Evolutionary conservation across 2,797 vertebrate genomes (phyloP), one percentile per base, ranked within the genome.

Genomic region (Macrochelys suwanniensis): DNA sequence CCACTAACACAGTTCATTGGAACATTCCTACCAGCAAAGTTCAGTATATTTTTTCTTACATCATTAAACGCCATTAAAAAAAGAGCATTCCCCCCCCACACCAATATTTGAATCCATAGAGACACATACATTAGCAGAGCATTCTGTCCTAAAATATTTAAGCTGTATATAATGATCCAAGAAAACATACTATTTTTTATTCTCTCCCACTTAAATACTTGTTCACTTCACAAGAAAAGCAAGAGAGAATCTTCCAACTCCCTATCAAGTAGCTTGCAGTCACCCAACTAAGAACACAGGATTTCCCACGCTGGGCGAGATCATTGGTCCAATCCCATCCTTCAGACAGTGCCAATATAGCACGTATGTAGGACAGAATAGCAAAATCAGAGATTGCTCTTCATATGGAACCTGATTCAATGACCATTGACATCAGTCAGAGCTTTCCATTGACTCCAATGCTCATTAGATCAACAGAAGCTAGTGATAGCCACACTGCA

Each of bases 311-410:
- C 28, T 85, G 83, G 88, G 84, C 77, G 80, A 83, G 50, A 16
- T n/a, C 42, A 42, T 7, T 77, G 84, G 80, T 80, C 77, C 71
- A 84, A 77, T 89, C 84, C 45, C 0, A 2, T 88, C 87, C 68
- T 61, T 88, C 82, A 80, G 57, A 47, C 53, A 83, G 54, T 91
- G 86, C 86, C 90, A n/a, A 3, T 31, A 7, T 65, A 50, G 90
- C 82, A 81, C 45, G 89, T 79, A 10, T 2, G 53, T 5, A 65
- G 84, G 82, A 86, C 0, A 0, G 65, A 42, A 68, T 68, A 84
- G 88, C 47, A 79, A 71, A 68, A 88, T 17, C 51, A 94, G 95
- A 88, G 84, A 89, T 88, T 85, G 57, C 51, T 88, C 86, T 68
- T 79, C 53, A 54, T 15, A 12, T 53, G 59, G 59, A 61, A 61